Conservation (phyloP, 2,797 vertebrate species). For the Hippocampus kuda region DNA sequence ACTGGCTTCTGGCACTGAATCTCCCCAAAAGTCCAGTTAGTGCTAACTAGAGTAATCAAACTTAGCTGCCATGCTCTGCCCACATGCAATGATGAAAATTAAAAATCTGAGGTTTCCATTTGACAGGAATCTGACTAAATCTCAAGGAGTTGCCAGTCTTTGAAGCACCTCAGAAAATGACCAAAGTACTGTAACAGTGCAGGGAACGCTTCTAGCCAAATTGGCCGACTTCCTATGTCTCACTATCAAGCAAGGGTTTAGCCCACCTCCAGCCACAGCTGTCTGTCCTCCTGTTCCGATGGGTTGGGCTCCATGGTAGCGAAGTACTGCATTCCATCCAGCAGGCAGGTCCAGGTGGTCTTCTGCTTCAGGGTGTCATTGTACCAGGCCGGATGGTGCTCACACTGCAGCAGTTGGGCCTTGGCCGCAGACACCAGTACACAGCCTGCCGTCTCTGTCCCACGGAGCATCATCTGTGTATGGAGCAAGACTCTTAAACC, state of each 20-base stretch:
- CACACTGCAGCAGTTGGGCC: constrained; percentile 92
- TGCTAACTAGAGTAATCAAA: too few species aligned
- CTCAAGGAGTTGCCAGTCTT: neutral
- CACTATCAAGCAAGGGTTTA: neutral
- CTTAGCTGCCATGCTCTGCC: too few species aligned
- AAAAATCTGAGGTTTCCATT: too few species aligned
- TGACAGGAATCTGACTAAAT: neutral
- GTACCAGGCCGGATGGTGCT: constrained; percentile 94
- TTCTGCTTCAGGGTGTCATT: constrained; percentile 94
- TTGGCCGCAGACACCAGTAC: constrained; percentile 94
- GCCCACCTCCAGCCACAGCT: constrained; percentile 90
- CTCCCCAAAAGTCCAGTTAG: neutral
- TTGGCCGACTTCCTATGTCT: neutral
- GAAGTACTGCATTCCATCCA: constrained; percentile 98
- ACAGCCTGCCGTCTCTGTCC: constrained; percentile 91
- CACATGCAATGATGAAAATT: too few species aligned
- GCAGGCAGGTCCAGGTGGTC: constrained; percentile 91
- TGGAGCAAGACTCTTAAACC: neutral
- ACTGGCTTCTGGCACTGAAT: neutral
- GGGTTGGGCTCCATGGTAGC: constrained; percentile 91
- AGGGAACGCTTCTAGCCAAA: neutral
- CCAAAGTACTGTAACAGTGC: neutral
- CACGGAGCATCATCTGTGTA: constrained; percentile 88
- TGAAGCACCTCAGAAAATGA: neutral
- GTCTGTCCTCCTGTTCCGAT: constrained; percentile 81